Conservation (phyloP, 1,140 invertebrate species). For the Lepidotrigona ventralis region DNA sequence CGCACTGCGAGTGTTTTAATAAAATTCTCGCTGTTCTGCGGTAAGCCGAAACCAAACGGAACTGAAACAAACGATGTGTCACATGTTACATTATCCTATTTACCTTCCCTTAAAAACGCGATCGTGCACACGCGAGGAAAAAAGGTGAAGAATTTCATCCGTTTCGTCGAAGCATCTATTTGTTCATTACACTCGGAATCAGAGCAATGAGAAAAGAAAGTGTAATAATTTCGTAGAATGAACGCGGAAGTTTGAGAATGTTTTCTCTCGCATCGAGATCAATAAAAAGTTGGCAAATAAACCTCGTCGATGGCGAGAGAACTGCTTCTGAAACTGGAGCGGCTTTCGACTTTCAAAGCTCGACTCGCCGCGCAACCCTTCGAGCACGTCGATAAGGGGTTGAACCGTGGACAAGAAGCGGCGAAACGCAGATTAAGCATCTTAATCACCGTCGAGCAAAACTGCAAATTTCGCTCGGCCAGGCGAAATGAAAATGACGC, state of each 20-base stretch:
- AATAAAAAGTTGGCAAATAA: not conserved
- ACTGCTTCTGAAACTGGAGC: not conserved
- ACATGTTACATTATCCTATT: not conserved
- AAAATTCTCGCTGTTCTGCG: not conserved
- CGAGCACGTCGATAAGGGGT: not conserved
- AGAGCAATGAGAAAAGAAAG: too few relatives aligned
- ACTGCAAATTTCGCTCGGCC: conserved; percentile 13
- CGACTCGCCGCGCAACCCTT: not conserved
- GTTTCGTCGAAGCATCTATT: too few relatives aligned
- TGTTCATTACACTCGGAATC: too few relatives aligned
- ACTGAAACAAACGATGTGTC: not conserved
- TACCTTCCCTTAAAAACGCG: not conserved
- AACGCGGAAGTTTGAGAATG: not conserved
- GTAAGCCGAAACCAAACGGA: not conserved
- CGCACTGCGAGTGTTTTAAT: too few relatives aligned
- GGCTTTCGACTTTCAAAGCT: not conserved
- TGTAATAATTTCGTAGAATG: too few relatives aligned
- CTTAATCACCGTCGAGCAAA: not conserved
- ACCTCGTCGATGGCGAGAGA: not conserved
- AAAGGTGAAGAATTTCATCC: too few relatives aligned
- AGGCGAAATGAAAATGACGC: conserved; percentile 3
- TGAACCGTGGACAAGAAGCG: not conserved
- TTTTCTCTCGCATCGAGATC: not conserved
- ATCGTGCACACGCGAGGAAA: too few relatives aligned
- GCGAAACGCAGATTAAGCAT: not conserved